phyloP scores from a whole-genome alignment of 2,888 invertebrate species.

The Oeneis ivallda region DNA sequence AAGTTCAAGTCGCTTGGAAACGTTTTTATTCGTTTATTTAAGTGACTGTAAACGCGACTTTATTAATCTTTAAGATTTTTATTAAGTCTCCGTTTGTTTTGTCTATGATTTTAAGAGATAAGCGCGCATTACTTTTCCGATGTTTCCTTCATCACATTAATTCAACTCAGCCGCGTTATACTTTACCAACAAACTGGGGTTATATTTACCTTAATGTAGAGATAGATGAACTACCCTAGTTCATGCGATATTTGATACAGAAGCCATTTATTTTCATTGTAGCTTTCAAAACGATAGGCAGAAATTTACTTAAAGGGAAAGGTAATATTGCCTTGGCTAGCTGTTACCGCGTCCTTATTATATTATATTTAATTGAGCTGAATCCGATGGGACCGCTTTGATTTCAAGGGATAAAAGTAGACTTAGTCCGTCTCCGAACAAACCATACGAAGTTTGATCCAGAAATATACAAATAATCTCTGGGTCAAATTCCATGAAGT shows the following conservation, averaged over 20 bases:
- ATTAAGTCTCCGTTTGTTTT: background rate
- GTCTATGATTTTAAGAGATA: background rate
- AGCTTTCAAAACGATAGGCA: background rate
- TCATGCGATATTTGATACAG: conserved; percentile 32
- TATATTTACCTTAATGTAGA: background rate
- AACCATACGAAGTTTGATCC: too few species aligned
- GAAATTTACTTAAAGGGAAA: too few species aligned
- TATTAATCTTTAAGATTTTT: background rate
- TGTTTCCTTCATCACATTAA: background rate
- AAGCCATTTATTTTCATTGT: conserved; percentile 29
- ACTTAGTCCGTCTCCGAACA: too few species aligned
- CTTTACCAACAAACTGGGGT: background rate
- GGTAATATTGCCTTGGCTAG: too few species aligned
- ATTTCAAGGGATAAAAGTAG: too few species aligned
- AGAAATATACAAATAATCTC: too few species aligned
- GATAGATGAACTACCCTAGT: too few species aligned
- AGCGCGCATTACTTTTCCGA: background rate
- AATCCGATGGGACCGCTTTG: too few species aligned
- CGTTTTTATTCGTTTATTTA: background rate
- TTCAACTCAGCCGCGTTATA: background rate
- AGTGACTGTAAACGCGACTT: conserved; percentile 18
- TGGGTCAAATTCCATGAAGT: too few species aligned
- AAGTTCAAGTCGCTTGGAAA: conserved; percentile 18
- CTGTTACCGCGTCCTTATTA: too few species aligned
- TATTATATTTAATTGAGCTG: too few species aligned